Conservation (phyloP, 2,888 invertebrate species). For the Ctenicera cuprea region DNA sequence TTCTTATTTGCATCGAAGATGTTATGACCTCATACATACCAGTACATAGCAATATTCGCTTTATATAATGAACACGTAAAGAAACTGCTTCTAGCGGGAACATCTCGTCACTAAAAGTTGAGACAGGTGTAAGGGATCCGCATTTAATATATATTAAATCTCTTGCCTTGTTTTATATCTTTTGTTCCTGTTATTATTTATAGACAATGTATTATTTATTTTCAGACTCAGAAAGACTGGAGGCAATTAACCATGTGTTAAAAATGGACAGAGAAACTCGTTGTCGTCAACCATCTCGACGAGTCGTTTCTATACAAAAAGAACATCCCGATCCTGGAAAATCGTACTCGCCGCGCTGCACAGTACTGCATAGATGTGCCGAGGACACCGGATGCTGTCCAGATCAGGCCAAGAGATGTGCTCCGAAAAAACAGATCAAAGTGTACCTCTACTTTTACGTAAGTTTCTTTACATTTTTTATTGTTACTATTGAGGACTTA, state of each 20-base stretch:
- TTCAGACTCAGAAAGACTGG: conserved; percentile 61
- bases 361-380: conserved; percentile 89
- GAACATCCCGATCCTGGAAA: conserved; percentile 83
- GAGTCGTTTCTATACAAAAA: conserved; percentile 84
- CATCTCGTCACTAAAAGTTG: too few relatives aligned
- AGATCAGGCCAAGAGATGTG: conserved; percentile 84
- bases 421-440: conserved; percentile 82
- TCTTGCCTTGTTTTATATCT: too few relatives aligned
- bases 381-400: conserved; percentile 92
- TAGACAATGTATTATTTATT: too few relatives aligned
- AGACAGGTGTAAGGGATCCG: too few relatives aligned
- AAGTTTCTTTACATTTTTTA: conserved; percentile 72
- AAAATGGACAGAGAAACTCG: conserved; percentile 73
- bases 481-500: too few relatives aligned
- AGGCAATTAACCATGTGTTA: conserved; percentile 65
- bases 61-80: too few relatives aligned
- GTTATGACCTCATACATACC: too few relatives aligned
- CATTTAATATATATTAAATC: too few relatives aligned
- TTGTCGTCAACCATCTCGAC: conserved; percentile 83
- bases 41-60: too few relatives aligned
- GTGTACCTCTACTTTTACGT: conserved; percentile 89
- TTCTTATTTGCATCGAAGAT: too few relatives aligned
- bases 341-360: conserved; percentile 89
- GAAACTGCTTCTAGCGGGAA: too few relatives aligned
- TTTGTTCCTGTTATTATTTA: too few relatives aligned